A percentile compares a stretch with the other conserved stretches of the same genome.
Conservation (phyloP, 2,888 invertebrate genomes). For the Acrocyrtus sp. region DNA sequence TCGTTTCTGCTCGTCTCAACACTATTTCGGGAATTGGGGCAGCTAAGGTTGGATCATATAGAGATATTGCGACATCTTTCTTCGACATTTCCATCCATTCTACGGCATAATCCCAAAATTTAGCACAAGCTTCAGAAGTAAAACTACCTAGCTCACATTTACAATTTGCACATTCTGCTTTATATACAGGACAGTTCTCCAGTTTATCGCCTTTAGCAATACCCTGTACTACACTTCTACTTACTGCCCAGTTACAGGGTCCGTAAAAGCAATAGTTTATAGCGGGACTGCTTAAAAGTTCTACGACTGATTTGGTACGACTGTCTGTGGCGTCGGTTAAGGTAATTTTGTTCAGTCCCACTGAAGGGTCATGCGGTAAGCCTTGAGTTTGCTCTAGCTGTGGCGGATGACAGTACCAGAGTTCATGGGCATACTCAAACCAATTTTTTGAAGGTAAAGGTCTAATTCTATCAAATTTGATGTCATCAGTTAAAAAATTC, state of each 20-base stretch:
- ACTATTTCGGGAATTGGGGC: no score
- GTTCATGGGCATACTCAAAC: conserved; percentile 70
- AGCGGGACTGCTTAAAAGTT: conserved; percentile 54
- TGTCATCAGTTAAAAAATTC: conserved; percentile 63
- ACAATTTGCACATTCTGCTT: conserved; percentile 54
- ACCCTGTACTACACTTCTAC: conserved; percentile 68
- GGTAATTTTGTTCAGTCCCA: conserved; percentile 17
- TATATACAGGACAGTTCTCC: not conserved
- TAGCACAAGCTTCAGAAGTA: conserved; percentile 44
- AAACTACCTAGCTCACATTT: conserved; percentile 51
- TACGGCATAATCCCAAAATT: conserved; percentile 60
- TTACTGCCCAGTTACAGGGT: conserved; percentile 71
- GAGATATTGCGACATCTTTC: no score
- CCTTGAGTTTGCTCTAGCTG: conserved; percentile 59
- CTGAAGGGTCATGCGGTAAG: conserved; percentile 13
- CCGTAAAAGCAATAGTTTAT: conserved; percentile 72
- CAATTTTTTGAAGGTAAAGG: conserved; percentile 73
- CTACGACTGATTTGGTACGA: conserved; percentile 42
- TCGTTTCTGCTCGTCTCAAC: conserved; percentile 30
- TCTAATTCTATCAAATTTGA: conserved; percentile 71
- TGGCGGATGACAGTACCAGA: conserved; percentile 74
- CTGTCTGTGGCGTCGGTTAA: not conserved
- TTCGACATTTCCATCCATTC: conserved; percentile 49
- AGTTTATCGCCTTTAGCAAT: conserved; percentile 66
- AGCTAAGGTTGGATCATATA: no score